Evolutionary conservation across 2,888 invertebrate species (phyloP), one percentile per base, ranked within the genome.

Genomic region (Steinernema carpocapsae): DNA sequence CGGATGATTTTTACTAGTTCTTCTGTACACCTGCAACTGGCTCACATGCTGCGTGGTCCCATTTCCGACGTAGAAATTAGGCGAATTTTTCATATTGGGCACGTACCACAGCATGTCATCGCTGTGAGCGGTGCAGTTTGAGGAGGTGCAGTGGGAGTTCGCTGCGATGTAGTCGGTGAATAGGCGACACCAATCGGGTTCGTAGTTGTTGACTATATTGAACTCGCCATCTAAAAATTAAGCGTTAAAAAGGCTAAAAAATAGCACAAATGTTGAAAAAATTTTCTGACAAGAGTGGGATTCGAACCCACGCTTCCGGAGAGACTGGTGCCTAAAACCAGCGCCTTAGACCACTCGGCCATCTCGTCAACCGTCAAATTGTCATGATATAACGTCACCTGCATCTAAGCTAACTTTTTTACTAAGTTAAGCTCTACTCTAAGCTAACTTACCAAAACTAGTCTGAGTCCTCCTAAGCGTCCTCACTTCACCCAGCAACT

Each of bases 11-110:
- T 94, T 93, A 87, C 96, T 96, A 89, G 96, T 95, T 90, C 95
- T 94, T 80, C 97, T 92, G 90, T 94, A 97, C 80, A 97, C 97
- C 90, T 97, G 96, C 82, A 97, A 93, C 89, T 94, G 94, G 87
- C 78, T 78, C 17, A 94, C 94, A 93, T 95, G 89, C 46, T 29
- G 19, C 14, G 70, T 77, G 70, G 73, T 80, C 51, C 74, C 79
- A n/a, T 73, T 72, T 14, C 78, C 76, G 45, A 79, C 64, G 72
- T 70, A 74, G 48, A 75, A 76, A 12, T 76, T 46, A 22, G 76
- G 56, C 4, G 48, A 51, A 14, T 59, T 19, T 22, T 74, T 73
- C 42, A 71, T 74, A 42, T 83, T 75, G n/a, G 84, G 82, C 51
- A 86, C 87, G 75, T 86, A 87, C 87, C 87, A 87, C 70, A 87